A percentile compares a stretch with the other conserved stretches of the same genome.
phyloP scores from a whole-genome alignment of 2,888 invertebrate species.

The Melieria crassipennis region DNA sequence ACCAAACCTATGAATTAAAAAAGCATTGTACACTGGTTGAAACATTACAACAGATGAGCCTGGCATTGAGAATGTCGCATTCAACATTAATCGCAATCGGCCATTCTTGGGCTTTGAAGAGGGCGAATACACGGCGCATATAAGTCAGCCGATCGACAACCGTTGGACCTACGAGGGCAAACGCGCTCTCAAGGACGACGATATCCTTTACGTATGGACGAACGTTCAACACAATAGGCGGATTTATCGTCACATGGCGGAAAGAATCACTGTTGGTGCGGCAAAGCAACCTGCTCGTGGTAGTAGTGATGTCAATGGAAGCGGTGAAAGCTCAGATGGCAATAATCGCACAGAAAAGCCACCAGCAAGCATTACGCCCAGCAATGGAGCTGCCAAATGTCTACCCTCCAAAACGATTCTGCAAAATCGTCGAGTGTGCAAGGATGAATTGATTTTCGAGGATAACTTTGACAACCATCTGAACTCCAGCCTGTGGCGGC shows the following conservation, averaged over 20 bases:
- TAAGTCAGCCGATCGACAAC: slow-evolving; percentile 64
- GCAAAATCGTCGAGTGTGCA: slow-evolving; percentile 59
- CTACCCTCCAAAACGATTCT: slow-evolving; percentile 34
- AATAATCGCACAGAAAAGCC: neutral
- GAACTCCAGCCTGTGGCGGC: slow-evolving; percentile 68
- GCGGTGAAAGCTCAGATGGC: neutral
- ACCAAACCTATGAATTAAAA: neutral
- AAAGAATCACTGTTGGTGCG: slow-evolving; percentile 42
- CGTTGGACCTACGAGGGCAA: slow-evolving; percentile 69
- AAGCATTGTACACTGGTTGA: neutral
- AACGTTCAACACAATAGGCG: slow-evolving; percentile 69
- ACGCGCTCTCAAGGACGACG: slow-evolving; percentile 67
- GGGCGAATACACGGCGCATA: slow-evolving; percentile 69
- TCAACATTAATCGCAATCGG: slow-evolving; percentile 74
- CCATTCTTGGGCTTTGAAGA: slow-evolving; percentile 66
- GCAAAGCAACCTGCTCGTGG: neutral
- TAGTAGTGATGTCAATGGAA: neutral
- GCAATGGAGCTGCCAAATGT: slow-evolving; percentile 28
- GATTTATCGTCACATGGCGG: slow-evolving; percentile 57
- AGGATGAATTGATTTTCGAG: slow-evolving; percentile 70
- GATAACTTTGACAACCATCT: slow-evolving; percentile 70
- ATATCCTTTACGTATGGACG: slow-evolving; percentile 72
- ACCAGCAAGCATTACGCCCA: neutral
- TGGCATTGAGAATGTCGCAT: slow-evolving; percentile 70
- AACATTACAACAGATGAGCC: slow-evolving; percentile 65